Base-by-base conservation (phyloP, 2,113 vertebrate species). In the Microtus montanus region DNA sequence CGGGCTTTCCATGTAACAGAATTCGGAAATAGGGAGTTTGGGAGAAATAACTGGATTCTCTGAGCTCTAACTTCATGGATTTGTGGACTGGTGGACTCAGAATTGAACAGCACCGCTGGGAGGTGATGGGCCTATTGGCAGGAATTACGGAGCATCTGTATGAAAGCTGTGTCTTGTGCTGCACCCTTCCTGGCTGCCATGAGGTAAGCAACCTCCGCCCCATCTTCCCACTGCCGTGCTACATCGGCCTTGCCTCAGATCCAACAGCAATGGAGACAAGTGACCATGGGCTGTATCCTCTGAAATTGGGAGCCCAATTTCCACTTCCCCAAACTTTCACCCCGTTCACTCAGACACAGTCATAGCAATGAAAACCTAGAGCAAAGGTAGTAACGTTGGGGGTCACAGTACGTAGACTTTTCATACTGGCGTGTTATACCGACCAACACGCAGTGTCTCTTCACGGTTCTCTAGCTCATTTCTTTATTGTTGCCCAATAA, bases 371-470 rank as follows among this genome's bases (percentile, higher is more conserved):
- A 64, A 64, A 22, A 47, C 20, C 33, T 58, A 77, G 73, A 24
- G 24, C 73, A 28, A 78, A 20, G 22, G 33, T 28, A 44, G 54
- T 2, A 20, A 6, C 24, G 87, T 41, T 88, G 28, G 75, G 54
- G 87, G 47, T 70, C 19, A 68, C 52, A 38, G 73, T 73, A 9
- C 8, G 12, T 20, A 58, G 54, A 38, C 58, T 66, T 89, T 86
- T 35, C 82, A 86, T 58, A 92, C 19, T 63, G 78, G 38, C 28
- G 68, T 83, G 19, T 38, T 89, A 63, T 70, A 82, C 64, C 35
- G n/a, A 47, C 58, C 68, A n/a, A 71, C 44, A 54, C 2, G 20
- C n/a, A 61, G 24, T 44, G 41, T 89, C 49, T 73, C 75, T 74
- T 92, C 54, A 80, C 9, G 10, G 24, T n/a, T 54, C 63, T 52